Base-by-base conservation (phyloP, 2,113 vertebrate species). In the Sapajus apella region DNA sequence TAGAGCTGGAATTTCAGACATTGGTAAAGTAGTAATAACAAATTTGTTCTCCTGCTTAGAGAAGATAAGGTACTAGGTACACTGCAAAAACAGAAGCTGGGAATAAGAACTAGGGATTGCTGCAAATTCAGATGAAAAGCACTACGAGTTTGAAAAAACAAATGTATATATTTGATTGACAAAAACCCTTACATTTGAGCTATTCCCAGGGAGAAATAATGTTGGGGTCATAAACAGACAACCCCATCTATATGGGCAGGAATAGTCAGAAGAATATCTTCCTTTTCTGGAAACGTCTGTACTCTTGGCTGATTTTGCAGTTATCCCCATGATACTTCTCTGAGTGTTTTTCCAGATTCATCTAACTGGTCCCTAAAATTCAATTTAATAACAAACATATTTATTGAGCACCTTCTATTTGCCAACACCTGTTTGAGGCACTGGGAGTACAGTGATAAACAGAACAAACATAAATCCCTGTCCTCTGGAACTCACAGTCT, bases 21-120 rank as follows among this genome's bases (percentile, higher is more conserved):
- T 43, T 52, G 27, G 11, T 4, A 8, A 43, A 52, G 17, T 1
- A 0, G 8, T 1, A 7, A 2, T 1, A 52, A 5, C 11, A 13
- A 0, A 2, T 47, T 2, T 40, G 84, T 14, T 79, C 55, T n/a
- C 1, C 70, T 56, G 18, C 37, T 10, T n/a, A 37, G 83, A 30
- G 50, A 18, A 30, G 27, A 43, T 3, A 5, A 4, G 7, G 23
- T 8, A 1, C 76, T 40, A 20, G 3, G 12, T 9, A 2, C 47
- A n/a, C 8, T 2, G 1, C 25, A 9, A 16, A 56, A 14, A 25
- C 1, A 2, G 58, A 37, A 16, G 14, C 32, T 23, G 27, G 73
- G 6, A 13, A 8, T 88, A 13, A 37, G 47, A 8, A 1, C 23
- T 3, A 47, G 47, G 47, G 3, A 1, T 18, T 43, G 52, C 11